These are phyloP conservation scores for Gastrophysa polygoni DNA, from an alignment of 2,888 invertebrate genomes.

Conservation along the genomic window DNA sequence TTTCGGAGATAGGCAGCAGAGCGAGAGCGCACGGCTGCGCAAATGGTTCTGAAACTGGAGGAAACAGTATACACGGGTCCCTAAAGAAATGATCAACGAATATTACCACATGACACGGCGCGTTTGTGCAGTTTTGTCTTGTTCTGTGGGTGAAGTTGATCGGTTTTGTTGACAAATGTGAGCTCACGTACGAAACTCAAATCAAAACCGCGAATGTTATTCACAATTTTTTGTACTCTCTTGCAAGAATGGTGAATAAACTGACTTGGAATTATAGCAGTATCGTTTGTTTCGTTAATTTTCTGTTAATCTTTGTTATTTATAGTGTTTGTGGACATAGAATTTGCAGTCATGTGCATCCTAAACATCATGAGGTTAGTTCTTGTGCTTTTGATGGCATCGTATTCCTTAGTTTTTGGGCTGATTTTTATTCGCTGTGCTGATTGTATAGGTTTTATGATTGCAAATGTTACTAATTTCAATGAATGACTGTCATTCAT, in stretches of 20 bases:
- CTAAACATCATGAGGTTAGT: conserved; percentile 50
- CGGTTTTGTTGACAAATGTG: conserved; percentile 10
- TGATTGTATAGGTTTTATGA: neutral
- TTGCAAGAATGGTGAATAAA: conserved; percentile 48
- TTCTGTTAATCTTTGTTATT: conserved; percentile 32
- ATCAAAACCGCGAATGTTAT: conserved; percentile 40
- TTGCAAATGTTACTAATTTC: neutral
- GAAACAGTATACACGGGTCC: neutral
- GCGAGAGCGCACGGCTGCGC: neutral
- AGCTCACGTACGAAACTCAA: conserved; percentile 34
- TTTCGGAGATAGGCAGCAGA: neutral
- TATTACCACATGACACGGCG: neutral
- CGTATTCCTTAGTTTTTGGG: neutral
- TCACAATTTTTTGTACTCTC: conserved; percentile 31
- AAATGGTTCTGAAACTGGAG: neutral
- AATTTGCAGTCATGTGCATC: conserved; percentile 48
- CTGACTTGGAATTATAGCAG: conserved; percentile 45
- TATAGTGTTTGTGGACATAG: conserved; percentile 34
- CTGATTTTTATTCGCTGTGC: neutral
- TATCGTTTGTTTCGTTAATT: conserved; percentile 36
- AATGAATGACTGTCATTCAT: neutral
- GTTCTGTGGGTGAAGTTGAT: neutral
- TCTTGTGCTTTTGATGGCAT: conserved; percentile 8
- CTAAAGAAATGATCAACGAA: neutral
- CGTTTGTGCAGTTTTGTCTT: neutral